Evolutionary conservation across 1,140 invertebrate genomes (phyloP).

Genomic region (Chironomus tepperi): DNA sequence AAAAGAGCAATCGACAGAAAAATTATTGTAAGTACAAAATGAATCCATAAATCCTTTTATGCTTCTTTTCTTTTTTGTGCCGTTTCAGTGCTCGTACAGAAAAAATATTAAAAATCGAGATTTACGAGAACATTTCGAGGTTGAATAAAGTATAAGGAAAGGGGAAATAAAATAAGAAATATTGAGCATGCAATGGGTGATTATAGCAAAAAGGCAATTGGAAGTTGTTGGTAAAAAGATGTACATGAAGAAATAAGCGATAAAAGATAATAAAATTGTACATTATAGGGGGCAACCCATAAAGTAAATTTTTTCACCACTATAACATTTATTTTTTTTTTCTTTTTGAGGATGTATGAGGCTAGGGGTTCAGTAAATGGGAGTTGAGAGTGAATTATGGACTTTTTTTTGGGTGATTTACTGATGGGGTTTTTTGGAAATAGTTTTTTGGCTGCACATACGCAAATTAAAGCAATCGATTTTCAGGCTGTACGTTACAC

Average conservation of each 20-base stretch:
- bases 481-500: no score
- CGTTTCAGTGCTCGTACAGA: background rate
- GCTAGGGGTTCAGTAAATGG: no score
- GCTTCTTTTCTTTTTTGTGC: no score
- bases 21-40: background rate
- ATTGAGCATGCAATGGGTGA: background rate
- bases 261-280: conserved; percentile 15
- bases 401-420: no score
- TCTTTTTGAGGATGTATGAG: background rate
- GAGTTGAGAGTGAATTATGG: no score
- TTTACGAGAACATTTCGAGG: conserved; percentile 6
- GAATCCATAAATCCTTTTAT: conserved; percentile 2
- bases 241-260: background rate
- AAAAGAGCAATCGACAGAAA: background rate
- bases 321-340: background rate
- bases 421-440: no score
- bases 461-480: no score
- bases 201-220: background rate
- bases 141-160: background rate
- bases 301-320: conserved; percentile 7
- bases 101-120: background rate
- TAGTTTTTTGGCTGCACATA: no score
- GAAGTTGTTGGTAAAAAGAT: background rate
- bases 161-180: conserved; percentile 7
- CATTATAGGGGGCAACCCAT: background rate